A percentile compares a stretch with the other conserved stretches of the same genome.
Evolutionary conservation across 2,888 invertebrate species (phyloP).

Genomic region (Synergus umbraculus): DNA sequence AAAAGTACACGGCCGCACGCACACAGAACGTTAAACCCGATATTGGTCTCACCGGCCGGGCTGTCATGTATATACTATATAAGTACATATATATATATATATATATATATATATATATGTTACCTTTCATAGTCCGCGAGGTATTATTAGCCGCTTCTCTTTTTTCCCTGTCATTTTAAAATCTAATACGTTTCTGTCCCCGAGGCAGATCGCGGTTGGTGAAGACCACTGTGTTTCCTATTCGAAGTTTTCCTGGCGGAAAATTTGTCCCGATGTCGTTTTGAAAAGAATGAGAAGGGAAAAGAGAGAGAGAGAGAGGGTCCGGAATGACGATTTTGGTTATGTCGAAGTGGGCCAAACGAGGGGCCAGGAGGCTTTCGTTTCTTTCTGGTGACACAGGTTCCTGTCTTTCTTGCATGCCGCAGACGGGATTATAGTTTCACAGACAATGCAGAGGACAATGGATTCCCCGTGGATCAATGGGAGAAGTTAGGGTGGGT

Average conservation of each 20-base stretch:
- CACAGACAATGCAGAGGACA: constrained; percentile 72
- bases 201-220: constrained; percentile 58
- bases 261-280: constrained; percentile 74
- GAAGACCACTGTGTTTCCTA: constrained; percentile 66
- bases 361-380: constrained; percentile 42
- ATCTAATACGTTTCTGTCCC: constrained; percentile 73
- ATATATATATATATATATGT: no score
- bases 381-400: constrained; percentile 52
- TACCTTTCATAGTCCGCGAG: constrained; percentile 29
- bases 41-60: constrained; percentile 19
- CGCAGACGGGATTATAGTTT: constrained; percentile 70
- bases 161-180: constrained; percentile 75
- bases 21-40: constrained; percentile 41
- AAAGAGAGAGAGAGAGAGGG: constrained; percentile 16
- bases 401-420: constrained; percentile 57
- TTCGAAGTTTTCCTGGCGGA: constrained; percentile 75
- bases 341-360: constrained; percentile 43
- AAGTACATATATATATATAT: no score
- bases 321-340: constrained; percentile 53
- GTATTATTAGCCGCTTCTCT: constrained; percentile 68
- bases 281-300: constrained; percentile 43
- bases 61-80: constrained; percentile 35
- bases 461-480: constrained; percentile 66
- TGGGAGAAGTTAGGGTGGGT: constrained; percentile 52
- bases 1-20: constrained; percentile 32